Percentiles rank a stretch among this genome's conserved stretches.
These are phyloP conservation scores for Tanaodytes sp. DNA, from an alignment of 2,888 invertebrate genomes.

Conservation along the genomic window DNA sequence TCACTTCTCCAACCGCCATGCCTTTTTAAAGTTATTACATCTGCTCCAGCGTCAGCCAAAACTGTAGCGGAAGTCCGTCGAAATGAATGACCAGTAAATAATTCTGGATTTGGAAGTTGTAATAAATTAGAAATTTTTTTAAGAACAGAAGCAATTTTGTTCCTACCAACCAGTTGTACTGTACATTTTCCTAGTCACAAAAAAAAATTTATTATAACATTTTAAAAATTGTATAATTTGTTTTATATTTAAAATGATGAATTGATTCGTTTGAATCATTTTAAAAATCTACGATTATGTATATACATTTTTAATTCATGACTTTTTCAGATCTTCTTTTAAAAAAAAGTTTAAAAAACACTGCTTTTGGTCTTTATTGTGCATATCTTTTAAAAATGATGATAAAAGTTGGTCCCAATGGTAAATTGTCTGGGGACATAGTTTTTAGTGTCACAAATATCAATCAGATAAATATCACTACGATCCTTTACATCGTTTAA, in stretches of 20 bases:
- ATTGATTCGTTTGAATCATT: too few relatives aligned
- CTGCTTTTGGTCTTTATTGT: too few relatives aligned
- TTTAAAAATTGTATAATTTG: too few relatives aligned
- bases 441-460: slow-evolving; percentile 17
- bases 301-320: too few relatives aligned
- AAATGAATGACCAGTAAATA: slow-evolving; percentile 49
- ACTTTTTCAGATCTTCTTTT: too few relatives aligned
- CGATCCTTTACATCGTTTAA: slow-evolving; percentile 7
- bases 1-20: slow-evolving; percentile 30
- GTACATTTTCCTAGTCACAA: slow-evolving; percentile 53
- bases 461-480: slow-evolving; percentile 5
- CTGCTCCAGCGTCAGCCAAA: slow-evolving; percentile 41
- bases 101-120: slow-evolving; percentile 45
- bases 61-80: slow-evolving; percentile 48
- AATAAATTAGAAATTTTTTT: slow-evolving; percentile 49
- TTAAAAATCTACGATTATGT: too few relatives aligned
- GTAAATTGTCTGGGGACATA: slow-evolving; percentile 13
- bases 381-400: too few relatives aligned
- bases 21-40: slow-evolving; percentile 35
- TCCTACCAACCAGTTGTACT: slow-evolving; percentile 38
- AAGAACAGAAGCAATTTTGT: slow-evolving; percentile 50
- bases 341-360: too few relatives aligned
- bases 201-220: too few relatives aligned
- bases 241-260: too few relatives aligned
- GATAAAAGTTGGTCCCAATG: slow-evolving; percentile 10